A percentile compares a stretch with the other conserved stretches of the same genome.
Conservation (phyloP, 2,113 vertebrate genomes). For the Oplegnathus fasciatus region DNA sequence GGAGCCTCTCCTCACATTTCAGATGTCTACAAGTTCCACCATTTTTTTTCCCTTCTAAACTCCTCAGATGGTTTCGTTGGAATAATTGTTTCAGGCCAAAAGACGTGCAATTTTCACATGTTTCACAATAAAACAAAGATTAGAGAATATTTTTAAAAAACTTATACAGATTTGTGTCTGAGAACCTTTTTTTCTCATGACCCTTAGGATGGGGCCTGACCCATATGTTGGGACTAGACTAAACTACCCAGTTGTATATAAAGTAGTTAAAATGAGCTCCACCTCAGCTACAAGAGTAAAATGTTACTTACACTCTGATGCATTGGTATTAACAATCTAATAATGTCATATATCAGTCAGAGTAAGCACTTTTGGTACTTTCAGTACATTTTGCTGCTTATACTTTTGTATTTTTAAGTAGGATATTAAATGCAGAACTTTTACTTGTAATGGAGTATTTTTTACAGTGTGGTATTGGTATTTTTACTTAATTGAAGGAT, state of each 20-base stretch:
- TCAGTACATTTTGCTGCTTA: neutral
- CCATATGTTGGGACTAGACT: neutral
- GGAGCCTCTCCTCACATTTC: neutral
- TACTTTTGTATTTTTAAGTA: neutral
- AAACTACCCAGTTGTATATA: neutral
- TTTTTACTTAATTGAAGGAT: neutral
- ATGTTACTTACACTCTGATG: neutral
- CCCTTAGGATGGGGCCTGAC: neutral
- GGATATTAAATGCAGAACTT: neutral
- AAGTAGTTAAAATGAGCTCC: conserved; percentile 5
- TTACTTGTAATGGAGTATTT: neutral
- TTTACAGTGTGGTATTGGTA: neutral
- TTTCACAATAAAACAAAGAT: neutral
- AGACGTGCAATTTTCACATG: too few relatives aligned
- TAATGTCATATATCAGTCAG: neutral
- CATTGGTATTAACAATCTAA: neutral
- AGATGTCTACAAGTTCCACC: neutral
- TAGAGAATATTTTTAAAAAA: neutral
- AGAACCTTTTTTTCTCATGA: neutral
- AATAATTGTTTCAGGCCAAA: neutral
- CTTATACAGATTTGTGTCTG: neutral
- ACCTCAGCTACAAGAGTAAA: too few relatives aligned
- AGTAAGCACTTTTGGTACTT: neutral
- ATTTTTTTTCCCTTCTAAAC: neutral
- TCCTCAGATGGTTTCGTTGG: neutral